phyloP scores from a whole-genome alignment of 1,140 invertebrate species.

The Drosophila simulans region DNA sequence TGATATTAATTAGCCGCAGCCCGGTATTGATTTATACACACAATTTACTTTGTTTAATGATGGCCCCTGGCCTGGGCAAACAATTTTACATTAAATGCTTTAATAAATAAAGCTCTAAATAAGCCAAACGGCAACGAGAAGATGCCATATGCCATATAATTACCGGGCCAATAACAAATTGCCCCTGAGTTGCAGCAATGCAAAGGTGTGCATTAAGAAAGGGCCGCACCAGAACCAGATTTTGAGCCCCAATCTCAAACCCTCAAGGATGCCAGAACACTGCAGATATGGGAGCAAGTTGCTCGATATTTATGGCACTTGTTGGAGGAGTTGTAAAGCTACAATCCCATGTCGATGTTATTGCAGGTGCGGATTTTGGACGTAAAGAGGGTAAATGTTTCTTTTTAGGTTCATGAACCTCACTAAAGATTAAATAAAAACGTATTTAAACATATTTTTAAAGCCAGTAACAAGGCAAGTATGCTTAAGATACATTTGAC shows the following conservation, averaged over 20 bases:
- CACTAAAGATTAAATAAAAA: background rate
- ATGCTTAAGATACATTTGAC: no score
- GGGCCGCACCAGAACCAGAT: constrained; percentile 20
- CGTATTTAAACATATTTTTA: no score
- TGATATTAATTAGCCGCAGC: constrained; percentile 67
- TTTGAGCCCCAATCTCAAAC: background rate
- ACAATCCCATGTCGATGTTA: constrained; percentile 2
- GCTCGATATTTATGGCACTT: constrained; percentile 72
- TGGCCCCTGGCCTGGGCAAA: constrained; percentile 71
- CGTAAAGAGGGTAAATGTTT: background rate
- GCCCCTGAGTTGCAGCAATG: constrained; percentile 35
- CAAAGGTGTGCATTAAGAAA: constrained; percentile 65
- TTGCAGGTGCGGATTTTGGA: constrained; percentile 24
- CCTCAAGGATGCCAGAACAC: constrained; percentile 26
- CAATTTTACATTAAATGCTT: constrained; percentile 82
- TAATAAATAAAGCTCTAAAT: constrained; percentile 81
- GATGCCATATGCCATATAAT: constrained; percentile 70
- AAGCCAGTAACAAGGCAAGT: no score
- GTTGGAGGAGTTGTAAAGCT: constrained; percentile 35
- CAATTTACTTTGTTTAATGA: constrained; percentile 66
- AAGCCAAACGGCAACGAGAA: constrained; percentile 57
- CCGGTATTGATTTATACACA: constrained; percentile 65
- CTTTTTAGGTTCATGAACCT: background rate
- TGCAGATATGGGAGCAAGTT: constrained; percentile 36
- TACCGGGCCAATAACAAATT: constrained; percentile 74